These are phyloP conservation scores for Phataginus tetradactyla DNA, from an alignment of 2,797 vertebrate species.

Conservation along the genomic window DNA sequence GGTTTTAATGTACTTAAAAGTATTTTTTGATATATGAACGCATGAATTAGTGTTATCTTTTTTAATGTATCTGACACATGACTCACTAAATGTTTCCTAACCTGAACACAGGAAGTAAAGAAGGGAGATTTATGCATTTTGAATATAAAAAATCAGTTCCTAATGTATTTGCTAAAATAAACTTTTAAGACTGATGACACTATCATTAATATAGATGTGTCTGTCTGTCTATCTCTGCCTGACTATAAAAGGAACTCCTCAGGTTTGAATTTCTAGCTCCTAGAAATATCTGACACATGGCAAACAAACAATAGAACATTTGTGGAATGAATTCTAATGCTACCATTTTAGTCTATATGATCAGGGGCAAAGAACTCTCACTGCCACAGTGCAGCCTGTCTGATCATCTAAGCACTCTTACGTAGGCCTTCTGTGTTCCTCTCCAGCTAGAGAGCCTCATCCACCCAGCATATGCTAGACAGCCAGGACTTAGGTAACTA, in stretches of 20 bases:
- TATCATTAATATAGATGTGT: neutral
- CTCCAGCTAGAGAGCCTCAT: neutral
- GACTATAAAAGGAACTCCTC: neutral
- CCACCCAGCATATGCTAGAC: neutral
- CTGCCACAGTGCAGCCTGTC: neutral
- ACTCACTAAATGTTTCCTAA: neutral
- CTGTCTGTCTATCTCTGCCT: neutral
- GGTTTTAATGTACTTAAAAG: neutral
- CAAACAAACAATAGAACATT: constrained; percentile 18
- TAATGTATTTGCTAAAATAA: constrained; percentile 2
- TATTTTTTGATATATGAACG: constrained; percentile 4
- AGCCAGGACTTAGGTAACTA: constrained; percentile 8
- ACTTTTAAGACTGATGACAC: neutral
- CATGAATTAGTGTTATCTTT: neutral
- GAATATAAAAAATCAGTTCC: neutral
- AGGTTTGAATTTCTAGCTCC: constrained; percentile 38
- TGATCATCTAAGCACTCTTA: neutral
- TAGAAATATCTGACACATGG: neutral
- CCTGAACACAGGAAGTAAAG: neutral
- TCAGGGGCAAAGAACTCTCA: neutral
- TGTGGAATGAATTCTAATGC: neutral
- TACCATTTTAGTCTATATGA: neutral
- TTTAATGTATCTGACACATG: neutral
- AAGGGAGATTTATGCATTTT: neutral
- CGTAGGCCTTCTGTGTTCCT: neutral